phyloP scores from a whole-genome alignment of 2,797 vertebrate species.

The Trematomus bernacchii region DNA sequence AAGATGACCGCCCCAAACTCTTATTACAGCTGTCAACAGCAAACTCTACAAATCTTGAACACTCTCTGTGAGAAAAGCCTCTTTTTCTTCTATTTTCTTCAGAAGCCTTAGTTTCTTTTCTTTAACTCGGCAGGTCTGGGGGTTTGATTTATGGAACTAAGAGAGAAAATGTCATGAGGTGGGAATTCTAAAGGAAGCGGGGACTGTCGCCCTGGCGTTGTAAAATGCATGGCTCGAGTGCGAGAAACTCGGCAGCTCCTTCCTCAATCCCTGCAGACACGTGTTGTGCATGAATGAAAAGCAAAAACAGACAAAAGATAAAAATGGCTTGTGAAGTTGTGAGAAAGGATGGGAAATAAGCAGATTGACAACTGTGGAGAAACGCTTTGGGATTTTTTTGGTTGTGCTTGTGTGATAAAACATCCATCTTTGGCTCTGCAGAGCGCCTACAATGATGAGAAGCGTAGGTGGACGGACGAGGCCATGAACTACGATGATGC shows the following conservation, averaged over 20 bases:
- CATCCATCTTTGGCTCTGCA: slow-evolving; percentile 53
- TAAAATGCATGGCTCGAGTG: slow-evolving; percentile 60
- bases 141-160: slow-evolving; percentile 81
- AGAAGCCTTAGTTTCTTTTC: slow-evolving; percentile 52
- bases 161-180: slow-evolving; percentile 59
- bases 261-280: slow-evolving; percentile 62
- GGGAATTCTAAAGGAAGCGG: slow-evolving; percentile 68
- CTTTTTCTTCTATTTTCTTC: slow-evolving; percentile 43
- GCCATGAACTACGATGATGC: slow-evolving; percentile 35
- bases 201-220: slow-evolving; percentile 33
- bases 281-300: slow-evolving; percentile 35
- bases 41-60: slow-evolving; percentile 45
- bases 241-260: slow-evolving; percentile 29
- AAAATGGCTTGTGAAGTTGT: slow-evolving; percentile 31
- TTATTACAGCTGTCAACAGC: slow-evolving; percentile 66
- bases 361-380: slow-evolving; percentile 20
- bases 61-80: slow-evolving; percentile 35
- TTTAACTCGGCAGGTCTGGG: slow-evolving; percentile 50
- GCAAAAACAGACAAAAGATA: slow-evolving; percentile 37
- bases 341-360: neutral
- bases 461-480: slow-evolving; percentile 36
- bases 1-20: slow-evolving; percentile 60
- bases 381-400: slow-evolving; percentile 1
- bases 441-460: slow-evolving; percentile 40
- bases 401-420: slow-evolving; percentile 51